These are phyloP conservation scores for Phortica variegata DNA, from an alignment of 1,140 invertebrate species.

Conservation along the genomic window DNA sequence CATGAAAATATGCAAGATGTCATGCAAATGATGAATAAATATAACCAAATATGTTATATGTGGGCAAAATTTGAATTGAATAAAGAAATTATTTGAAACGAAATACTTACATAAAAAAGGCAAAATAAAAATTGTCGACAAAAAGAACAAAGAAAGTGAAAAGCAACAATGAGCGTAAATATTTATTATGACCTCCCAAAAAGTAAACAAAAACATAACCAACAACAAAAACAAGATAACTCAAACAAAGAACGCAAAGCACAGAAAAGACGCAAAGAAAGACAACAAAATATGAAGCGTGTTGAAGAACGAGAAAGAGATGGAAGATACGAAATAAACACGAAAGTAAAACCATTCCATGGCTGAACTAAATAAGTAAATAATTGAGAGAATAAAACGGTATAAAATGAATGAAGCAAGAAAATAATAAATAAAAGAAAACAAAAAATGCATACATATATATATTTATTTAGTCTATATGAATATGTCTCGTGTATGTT, in stretches of 20 bases:
- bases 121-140: too few species aligned
- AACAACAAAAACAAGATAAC: slow-evolving; percentile 11
- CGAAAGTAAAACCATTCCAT: slow-evolving; percentile 10
- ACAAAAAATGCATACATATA: slow-evolving; percentile 4
- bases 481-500: too few species aligned
- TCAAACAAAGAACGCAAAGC: slow-evolving; percentile 16
- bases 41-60: too few species aligned
- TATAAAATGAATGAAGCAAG: slow-evolving; percentile 1
- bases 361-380: slow-evolving; percentile 18
- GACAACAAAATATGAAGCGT: slow-evolving; percentile 3
- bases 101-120: too few species aligned
- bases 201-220: slow-evolving; percentile 4
- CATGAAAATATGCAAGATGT: too few species aligned
- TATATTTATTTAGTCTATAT: background rate
- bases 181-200: slow-evolving; percentile 12
- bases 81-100: too few species aligned
- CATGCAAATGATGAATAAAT: too few species aligned
- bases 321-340: slow-evolving; percentile 1
- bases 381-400: slow-evolving; percentile 10
- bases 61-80: too few species aligned
- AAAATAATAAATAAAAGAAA: slow-evolving; percentile 1
- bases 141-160: too few species aligned
- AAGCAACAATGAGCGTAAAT: background rate
- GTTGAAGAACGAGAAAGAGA: slow-evolving; percentile 7
- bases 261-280: slow-evolving; percentile 20